Evolutionary conservation across 2,888 invertebrate genomes (phyloP).

Genomic region (Antheraea yamamai): DNA sequence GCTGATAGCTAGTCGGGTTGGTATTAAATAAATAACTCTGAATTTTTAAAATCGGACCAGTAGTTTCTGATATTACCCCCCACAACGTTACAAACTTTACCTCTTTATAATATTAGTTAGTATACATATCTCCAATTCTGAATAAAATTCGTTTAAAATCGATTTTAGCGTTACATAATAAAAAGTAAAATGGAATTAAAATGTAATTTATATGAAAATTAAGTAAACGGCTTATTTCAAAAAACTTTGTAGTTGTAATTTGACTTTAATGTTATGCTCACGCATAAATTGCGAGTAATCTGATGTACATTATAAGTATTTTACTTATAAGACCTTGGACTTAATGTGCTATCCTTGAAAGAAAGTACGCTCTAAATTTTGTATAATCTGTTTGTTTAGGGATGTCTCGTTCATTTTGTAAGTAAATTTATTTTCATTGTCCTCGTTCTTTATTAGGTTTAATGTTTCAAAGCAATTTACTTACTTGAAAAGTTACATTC

Average conservation of each 20-base stretch:
- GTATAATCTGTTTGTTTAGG: constrained; percentile 18
- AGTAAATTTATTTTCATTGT: neutral
- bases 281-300: neutral
- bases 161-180: neutral
- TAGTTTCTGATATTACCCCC: too few relatives aligned
- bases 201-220: constrained; percentile 2
- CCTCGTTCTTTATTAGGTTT: constrained; percentile 4
- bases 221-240: neutral
- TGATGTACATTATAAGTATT: constrained; percentile 13
- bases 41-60: too few relatives aligned
- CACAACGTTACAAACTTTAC: too few relatives aligned
- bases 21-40: too few relatives aligned
- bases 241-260: constrained; percentile 3
- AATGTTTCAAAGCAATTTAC: neutral
- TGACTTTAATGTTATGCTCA: constrained; percentile 8
- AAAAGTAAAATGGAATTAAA: neutral
- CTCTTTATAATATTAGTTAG: too few relatives aligned
- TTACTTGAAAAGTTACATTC: neutral
- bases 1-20: too few relatives aligned
- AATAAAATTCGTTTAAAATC: too few relatives aligned
- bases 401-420: constrained; percentile 16
- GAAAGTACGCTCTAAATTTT: constrained; percentile 20
- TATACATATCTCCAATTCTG: too few relatives aligned
- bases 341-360: constrained; percentile 21
- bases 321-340: constrained; percentile 11